These are phyloP conservation scores for Drosophila pullipes DNA, from an alignment of 2,888 invertebrate genomes.

Conservation along the genomic window DNA sequence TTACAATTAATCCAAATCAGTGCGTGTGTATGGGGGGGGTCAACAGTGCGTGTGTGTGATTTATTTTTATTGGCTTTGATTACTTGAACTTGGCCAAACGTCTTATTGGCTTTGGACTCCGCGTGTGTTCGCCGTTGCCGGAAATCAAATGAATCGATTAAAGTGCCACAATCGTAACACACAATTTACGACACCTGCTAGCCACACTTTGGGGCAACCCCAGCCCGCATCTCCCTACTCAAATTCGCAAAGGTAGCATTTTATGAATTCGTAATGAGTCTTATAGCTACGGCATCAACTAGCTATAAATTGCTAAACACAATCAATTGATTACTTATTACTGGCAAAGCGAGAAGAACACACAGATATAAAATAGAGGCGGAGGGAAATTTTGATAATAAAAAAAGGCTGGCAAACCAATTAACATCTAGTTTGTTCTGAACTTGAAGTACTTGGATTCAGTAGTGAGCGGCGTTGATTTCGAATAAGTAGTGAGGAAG, in stretches of 20 bases:
- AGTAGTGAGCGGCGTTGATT: neutral
- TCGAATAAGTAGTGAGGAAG: neutral
- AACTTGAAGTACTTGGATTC: neutral
- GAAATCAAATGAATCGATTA: slow-evolving; percentile 59
- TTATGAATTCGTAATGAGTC: slow-evolving; percentile 44
- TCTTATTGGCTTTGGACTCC: slow-evolving; percentile 34
- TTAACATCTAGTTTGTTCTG: neutral
- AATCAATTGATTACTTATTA: slow-evolving; percentile 14
- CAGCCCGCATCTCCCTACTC: neutral
- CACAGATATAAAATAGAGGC: too few relatives aligned
- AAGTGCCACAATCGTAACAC: slow-evolving; percentile 23
- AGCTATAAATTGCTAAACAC: slow-evolving; percentile 31
- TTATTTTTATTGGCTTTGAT: slow-evolving; percentile 69
- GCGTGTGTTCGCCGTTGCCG: slow-evolving; percentile 10
- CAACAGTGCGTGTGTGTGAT: slow-evolving; percentile 33
- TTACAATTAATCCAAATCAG: slow-evolving; percentile 50
- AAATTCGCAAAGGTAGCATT: slow-evolving; percentile 5
- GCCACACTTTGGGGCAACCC: slow-evolving; percentile 19
- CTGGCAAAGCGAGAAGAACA: neutral
- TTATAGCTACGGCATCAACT: slow-evolving; percentile 5
- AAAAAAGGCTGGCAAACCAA: neutral
- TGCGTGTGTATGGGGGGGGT: slow-evolving; percentile 12
- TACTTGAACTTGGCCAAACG: slow-evolving; percentile 58
- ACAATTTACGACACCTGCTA: slow-evolving; percentile 48
- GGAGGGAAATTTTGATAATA: neutral